A percentile compares a stretch with the other conserved stretches of the same genome.
These are phyloP conservation scores for Cephalotes varians DNA, from an alignment of 2,888 invertebrate species.

Conservation along the genomic window DNA sequence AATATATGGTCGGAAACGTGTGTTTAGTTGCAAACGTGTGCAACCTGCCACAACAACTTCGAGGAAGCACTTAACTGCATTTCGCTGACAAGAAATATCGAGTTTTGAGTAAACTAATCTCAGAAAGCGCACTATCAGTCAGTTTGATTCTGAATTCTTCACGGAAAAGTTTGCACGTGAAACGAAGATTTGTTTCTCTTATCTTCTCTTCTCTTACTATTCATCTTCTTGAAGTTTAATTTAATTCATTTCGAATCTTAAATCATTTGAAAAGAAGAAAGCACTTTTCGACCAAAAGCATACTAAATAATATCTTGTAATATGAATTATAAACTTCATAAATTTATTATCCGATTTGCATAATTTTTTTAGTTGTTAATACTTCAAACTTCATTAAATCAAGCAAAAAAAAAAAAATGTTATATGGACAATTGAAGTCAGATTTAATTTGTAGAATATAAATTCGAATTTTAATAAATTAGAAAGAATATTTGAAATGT, in stretches of 20 bases:
- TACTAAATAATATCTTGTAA: background rate
- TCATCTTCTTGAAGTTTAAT: background rate
- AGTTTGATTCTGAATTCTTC: too few species aligned
- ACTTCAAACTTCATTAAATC: background rate
- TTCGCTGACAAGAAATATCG: constrained; percentile 8
- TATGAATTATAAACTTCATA: background rate
- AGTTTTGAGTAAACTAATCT: background rate
- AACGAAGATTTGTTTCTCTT: background rate
- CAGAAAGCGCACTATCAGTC: background rate
- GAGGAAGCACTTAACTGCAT: background rate
- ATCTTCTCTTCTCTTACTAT: background rate
- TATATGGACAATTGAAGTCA: background rate
- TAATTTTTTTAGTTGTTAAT: background rate
- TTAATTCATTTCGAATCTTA: background rate
- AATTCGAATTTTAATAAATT: background rate
- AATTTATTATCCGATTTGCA: background rate
- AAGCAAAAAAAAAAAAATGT: background rate
- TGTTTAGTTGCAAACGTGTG: background rate
- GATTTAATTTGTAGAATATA: background rate
- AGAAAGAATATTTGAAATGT: background rate
- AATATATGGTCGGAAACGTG: constrained; percentile 32
- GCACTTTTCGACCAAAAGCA: too few species aligned
- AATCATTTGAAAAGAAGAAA: background rate
- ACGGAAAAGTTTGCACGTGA: background rate
- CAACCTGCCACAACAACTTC: constrained; percentile 19